phyloP scores from a whole-genome alignment of 2,797 vertebrate genomes.

The Oophaga sylvatica region DNA sequence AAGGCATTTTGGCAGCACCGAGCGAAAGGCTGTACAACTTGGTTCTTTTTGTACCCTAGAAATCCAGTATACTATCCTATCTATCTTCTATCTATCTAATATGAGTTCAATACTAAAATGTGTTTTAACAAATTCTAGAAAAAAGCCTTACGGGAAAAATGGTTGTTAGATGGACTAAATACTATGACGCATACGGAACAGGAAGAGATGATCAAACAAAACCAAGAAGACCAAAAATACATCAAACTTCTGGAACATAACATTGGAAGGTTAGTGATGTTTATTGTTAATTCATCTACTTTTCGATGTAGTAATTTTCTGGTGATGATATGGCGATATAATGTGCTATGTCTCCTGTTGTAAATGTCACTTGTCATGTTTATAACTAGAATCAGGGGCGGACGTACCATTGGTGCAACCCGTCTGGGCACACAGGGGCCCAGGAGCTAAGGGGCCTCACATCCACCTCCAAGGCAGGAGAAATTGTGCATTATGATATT shows the following conservation, averaged over 20 bases:
- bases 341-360: background rate
- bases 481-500: too few species aligned
- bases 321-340: background rate
- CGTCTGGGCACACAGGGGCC: too few species aligned
- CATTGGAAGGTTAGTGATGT: constrained; percentile 81
- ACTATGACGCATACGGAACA: constrained; percentile 84
- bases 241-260: constrained; percentile 81
- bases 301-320: background rate
- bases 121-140: constrained; percentile 76
- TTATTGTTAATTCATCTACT: background rate
- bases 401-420: too few species aligned
- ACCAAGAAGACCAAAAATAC: constrained; percentile 80
- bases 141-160: constrained; percentile 91
- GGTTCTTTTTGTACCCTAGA: too few species aligned
- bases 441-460: too few species aligned
- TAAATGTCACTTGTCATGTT: background rate
- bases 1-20: too few species aligned
- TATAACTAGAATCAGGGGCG: too few species aligned
- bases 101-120: background rate
- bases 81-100: background rate
- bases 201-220: constrained; percentile 86
- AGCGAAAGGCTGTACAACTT: too few species aligned
- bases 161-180: constrained; percentile 92
- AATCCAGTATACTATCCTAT: background rate
- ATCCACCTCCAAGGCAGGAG: too few species aligned